Evolutionary conservation across 2,797 vertebrate species (phyloP), one percentile per base, ranked within the genome.

Genomic region (Vireo griseus): DNA sequence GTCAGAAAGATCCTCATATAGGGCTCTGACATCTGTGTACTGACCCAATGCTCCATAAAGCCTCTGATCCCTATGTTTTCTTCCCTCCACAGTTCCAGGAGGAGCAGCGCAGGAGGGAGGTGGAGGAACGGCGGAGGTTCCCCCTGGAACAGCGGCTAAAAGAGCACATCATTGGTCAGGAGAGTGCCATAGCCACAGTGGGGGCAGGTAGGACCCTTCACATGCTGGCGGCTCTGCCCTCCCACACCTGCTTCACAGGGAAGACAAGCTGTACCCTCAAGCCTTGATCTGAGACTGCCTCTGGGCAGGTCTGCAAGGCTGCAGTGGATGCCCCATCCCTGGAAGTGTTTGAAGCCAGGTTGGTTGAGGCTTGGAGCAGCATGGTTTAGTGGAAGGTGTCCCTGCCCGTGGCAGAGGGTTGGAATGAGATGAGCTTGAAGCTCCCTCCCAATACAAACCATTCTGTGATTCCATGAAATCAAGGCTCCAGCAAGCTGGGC

Each of bases 81-180:
- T 86, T 73, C 47, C 84, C 31, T 69, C 42, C 35, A 0, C 95
- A 99, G 99, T 99, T 99, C 97, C 98, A 98, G 96, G 99, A 99
- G 94, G 98, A 97, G 67, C 98, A 99, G 96, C 98, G 95, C 84
- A 97, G 96, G 71, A 97, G 98, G n/a, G 99, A 99, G 86, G 93
- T 98, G 1, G 98, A 98, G 92, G 98, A 99, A 77, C 98, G 99
- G 62, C 98, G 99, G 65, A 97, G 98, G 69, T 99, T 99, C 71
- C 99, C 99, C 1, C 97, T 99, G 94, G 99, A 99, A 97, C 98
- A 98, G 86, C 98, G 99, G 55, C 98, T 99, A 45, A 99, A 98
- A 90, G 99, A 99, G 88, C 98, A 99, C 94, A 99, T 99, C 97
- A 98, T 99, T 5, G 99, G 99, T 13, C 99, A 99, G 97, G 99